Percentiles rank a stretch among this genome's conserved stretches.
Conservation (phyloP, 2,797 vertebrate species). For the Cirrhinus molitorella region DNA sequence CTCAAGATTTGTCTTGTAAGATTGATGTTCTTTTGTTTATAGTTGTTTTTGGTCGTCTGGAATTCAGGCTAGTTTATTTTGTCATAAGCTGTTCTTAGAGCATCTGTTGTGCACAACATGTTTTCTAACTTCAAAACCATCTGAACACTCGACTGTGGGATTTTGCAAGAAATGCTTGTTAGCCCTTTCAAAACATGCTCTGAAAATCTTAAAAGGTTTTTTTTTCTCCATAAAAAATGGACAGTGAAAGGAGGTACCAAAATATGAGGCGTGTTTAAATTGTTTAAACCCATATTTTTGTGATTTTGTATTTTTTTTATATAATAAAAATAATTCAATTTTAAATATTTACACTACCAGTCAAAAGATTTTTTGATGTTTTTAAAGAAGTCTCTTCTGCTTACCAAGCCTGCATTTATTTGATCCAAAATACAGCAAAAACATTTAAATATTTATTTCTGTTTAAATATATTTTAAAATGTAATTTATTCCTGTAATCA, state of each 20-base stretch:
- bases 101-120: constrained; percentile 20
- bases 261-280: not conserved
- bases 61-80: constrained; percentile 22
- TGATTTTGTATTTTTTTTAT: not conserved
- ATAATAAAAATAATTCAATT: not conserved
- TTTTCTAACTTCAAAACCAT: constrained; percentile 23
- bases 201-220: not conserved
- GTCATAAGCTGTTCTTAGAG: not conserved
- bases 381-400: too few species aligned
- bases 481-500: too few species aligned
- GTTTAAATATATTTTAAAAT: too few species aligned
- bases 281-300: not conserved
- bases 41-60: not conserved
- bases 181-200: not conserved
- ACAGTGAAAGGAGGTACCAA: not conserved
- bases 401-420: too few species aligned
- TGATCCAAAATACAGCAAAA: too few species aligned
- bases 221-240: not conserved
- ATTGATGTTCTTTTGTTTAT: constrained; percentile 29
- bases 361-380: too few species aligned
- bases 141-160: not conserved
- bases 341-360: not conserved
- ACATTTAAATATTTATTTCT: too few species aligned
- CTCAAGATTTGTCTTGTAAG: constrained; percentile 2
- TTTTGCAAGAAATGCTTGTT: not conserved